A percentile compares a stretch with the other conserved stretches of the same genome.
These are phyloP conservation scores for Sebastes taczanowskii DNA, from an alignment of 2,797 vertebrate genomes.

Conservation along the genomic window DNA sequence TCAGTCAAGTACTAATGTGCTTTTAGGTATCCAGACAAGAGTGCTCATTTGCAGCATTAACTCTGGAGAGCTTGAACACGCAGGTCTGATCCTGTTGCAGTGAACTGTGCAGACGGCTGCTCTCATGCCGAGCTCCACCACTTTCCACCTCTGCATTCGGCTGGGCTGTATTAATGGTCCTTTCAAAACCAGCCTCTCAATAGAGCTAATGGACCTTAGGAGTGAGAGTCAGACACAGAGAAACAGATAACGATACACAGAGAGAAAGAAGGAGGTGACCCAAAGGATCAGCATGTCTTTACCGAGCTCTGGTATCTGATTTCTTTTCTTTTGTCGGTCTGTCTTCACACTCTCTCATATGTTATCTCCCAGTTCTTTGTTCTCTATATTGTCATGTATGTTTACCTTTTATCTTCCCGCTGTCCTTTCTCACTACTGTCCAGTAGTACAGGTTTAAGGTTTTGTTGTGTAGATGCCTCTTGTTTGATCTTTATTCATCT, in stretches of 20 bases:
- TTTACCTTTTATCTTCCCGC: not conserved
- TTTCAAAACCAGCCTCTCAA: slow-evolving; percentile 46
- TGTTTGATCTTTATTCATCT: not conserved
- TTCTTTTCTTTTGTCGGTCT: slow-evolving; percentile 9
- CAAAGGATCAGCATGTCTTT: not conserved
- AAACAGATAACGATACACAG: slow-evolving; percentile 15
- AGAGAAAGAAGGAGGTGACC: slow-evolving; percentile 1
- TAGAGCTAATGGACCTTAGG: slow-evolving; percentile 38
- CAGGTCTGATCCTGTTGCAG: slow-evolving; percentile 29
- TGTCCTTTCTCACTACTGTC: not conserved
- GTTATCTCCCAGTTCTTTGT: not conserved
- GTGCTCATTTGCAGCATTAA: slow-evolving; percentile 34
- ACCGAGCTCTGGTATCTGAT: slow-evolving; percentile 14
- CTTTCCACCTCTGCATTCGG: slow-evolving; percentile 49
- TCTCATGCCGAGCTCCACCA: slow-evolving; percentile 26
- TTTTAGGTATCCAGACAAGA: slow-evolving; percentile 20
- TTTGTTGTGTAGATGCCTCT: not conserved
- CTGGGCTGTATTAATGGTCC: slow-evolving; percentile 28
- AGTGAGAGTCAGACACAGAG: slow-evolving; percentile 24
- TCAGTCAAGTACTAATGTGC: slow-evolving; percentile 13
- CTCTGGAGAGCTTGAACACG: slow-evolving; percentile 6
- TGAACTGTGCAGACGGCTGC: slow-evolving; percentile 12
- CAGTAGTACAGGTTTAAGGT: not conserved
- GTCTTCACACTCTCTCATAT: not conserved
- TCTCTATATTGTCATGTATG: not conserved